Base-by-base conservation (phyloP, 2,113 vertebrate genomes). In the Hemibagrus wyckioides region DNA sequence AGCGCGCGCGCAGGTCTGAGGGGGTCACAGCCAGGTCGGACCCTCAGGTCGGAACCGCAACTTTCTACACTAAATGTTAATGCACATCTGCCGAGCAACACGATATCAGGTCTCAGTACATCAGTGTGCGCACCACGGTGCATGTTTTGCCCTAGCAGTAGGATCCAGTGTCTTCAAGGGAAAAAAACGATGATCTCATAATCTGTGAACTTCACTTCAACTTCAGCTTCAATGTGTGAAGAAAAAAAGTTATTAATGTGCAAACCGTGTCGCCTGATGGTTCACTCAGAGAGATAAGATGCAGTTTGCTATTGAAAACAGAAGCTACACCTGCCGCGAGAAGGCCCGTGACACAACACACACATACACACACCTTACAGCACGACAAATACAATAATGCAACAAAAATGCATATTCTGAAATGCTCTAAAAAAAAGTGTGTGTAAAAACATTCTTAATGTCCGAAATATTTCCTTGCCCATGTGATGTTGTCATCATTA, bases 11-110 rank as follows among this genome's bases (percentile, higher is more conserved):
- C 15, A 39, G 19, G 30, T 48, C 3, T 48, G 44, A n/a, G n/a
- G n/a, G 94, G 96, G 97, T 97, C 97, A 98, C 92, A 80, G 91
- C 95, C 94, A 96, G 97, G 96, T 97, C 97, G 96, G 92, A 94
- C 91, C 89, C 33, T 73, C 67, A 44, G 80, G 39, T 41, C 69
- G 36, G 41, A 73, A 73, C 36, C 69, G 4, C 39, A 73, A 44
- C 69, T 73, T n/a, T 76, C 44, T 76, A 13, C 41, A 75, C 69
- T 23, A 21, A 73, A 73, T 25, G 69, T 23, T 71, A 8, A 8
- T 21, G 17, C 33, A 23, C 21, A 21, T 41, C 13, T 41, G 6
- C 69, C 1, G 3, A 41, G 21, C 69, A 41, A 13, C 30, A 33
- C 30, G 36, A 36, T 33, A 67, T 30, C n/a, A n/a, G 65, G 3